Base-by-base conservation (phyloP, 2,113 vertebrate species). In the Nymphicus hollandicus region DNA sequence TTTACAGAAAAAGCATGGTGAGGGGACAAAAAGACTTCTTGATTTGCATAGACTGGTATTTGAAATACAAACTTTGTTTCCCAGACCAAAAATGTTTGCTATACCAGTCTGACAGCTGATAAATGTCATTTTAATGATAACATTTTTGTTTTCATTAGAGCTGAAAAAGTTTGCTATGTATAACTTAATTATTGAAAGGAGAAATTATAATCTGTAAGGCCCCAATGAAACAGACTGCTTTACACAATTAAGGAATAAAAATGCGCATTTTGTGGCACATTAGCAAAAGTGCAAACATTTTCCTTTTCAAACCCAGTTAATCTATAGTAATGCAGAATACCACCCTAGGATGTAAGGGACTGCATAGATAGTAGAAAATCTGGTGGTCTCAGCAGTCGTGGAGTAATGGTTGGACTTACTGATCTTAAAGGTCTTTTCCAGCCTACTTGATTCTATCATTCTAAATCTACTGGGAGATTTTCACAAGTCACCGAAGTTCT, bases 241-340 rank as follows among this genome's bases (percentile, higher is more conserved):
- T 65, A 43, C 29, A 16, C 14, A 61, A 49, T 28, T 61, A 61
- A 50, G 39, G 41, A 71, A 64, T 55, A 27, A 52, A 81, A 87
- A 53, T 8, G 12, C 0, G 1, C 4, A 0, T 58, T 49, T 84
- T 64, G 17, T 69, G 37, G 11, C 11, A 13, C 1, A 1, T 18
- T 37, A 31, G 24, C 12, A 76, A 82, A 96, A 88, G 14, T 17
- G 17, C 11, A 24, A 50, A 13, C 18, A 50, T 52, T 53, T 87
- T 46, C 9, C 19, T 50, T 79, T 78, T 61, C 39, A 22, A 22
- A 17, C 5, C 11, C 12, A 27, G 10, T 61, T 31, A 49, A 68
- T 56, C 15, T 33, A 0, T 13, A 66, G 20, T 23, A 78, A 58
- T 39, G 29, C n/a, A 41, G 44, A 70, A 29, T 15, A 31, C 16